Conservation (phyloP, 2,113 vertebrate species). For the Tychaedon coryphoeus region DNA sequence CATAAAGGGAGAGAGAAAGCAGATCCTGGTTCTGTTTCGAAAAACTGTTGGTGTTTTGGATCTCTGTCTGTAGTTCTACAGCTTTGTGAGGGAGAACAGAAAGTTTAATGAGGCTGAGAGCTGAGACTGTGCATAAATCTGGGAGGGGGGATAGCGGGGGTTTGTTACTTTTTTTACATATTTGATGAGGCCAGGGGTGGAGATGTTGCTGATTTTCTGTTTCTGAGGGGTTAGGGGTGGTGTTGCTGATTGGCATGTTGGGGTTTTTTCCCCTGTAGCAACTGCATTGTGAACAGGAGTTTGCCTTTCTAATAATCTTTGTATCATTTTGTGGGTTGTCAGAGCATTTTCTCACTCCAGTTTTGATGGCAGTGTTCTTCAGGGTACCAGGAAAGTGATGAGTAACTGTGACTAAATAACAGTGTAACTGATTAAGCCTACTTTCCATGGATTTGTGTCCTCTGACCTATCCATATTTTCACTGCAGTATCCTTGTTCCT, state of each 20-base stretch:
- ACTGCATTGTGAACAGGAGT: neutral
- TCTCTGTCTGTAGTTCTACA: neutral
- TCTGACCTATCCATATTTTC: neutral
- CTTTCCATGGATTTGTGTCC: neutral
- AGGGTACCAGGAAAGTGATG: neutral
- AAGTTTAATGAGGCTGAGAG: conserved; percentile 1
- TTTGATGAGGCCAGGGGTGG: neutral
- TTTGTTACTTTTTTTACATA: neutral
- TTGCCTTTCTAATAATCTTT: neutral
- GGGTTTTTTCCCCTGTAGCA: neutral
- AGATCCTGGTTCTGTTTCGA: neutral
- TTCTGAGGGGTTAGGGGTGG: neutral
- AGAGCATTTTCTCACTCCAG: neutral
- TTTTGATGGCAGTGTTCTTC: neutral
- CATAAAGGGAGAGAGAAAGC: neutral
- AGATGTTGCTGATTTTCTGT: neutral
- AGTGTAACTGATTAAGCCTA: neutral
- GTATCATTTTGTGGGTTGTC: neutral
- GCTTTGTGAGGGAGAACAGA: neutral
- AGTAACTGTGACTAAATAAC: neutral
- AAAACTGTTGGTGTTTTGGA: neutral
- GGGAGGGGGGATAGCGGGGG: fast-evolving
- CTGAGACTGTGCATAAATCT: neutral
- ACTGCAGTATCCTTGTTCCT: neutral
- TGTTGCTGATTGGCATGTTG: neutral